phyloP scores from a whole-genome alignment of 2,888 invertebrate genomes.

The Xestia c-nigrum region DNA sequence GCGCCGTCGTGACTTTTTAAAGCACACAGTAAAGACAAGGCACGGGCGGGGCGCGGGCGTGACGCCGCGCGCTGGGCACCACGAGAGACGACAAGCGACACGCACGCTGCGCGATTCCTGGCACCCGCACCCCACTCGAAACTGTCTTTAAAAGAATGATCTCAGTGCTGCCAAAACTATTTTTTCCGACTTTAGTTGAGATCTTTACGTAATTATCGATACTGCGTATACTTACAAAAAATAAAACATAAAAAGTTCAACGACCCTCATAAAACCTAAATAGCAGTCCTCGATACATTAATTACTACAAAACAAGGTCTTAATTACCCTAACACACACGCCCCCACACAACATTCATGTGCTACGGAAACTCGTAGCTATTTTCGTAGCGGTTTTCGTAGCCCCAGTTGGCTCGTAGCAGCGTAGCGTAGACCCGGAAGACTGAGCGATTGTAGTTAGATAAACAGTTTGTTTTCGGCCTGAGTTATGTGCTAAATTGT shows the following conservation, averaged over 20 bases:
- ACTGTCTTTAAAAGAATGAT: neutral
- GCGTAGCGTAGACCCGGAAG: conserved; percentile 64
- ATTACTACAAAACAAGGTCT: neutral
- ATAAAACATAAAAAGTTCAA: neutral
- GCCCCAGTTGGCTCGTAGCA: conserved; percentile 57
- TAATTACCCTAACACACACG: conserved; percentile 7
- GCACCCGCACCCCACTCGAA: too few species aligned
- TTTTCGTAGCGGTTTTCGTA: conserved; percentile 53
- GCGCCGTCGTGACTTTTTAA: too few species aligned
- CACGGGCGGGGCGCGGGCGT: too few species aligned
- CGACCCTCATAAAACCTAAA: neutral
- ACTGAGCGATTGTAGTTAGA: conserved; percentile 71
- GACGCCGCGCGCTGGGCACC: too few species aligned
- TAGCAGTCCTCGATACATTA: neutral
- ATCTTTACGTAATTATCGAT: too few species aligned
- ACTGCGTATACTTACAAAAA: neutral
- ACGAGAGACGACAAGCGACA: too few species aligned
- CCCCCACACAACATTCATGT: neutral
- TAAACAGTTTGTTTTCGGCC: conserved; percentile 73
- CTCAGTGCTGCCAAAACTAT: neutral
- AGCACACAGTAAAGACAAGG: too few species aligned
- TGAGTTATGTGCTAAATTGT: conserved; percentile 71
- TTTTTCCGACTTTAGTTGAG: neutral
- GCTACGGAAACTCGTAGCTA: conserved; percentile 42
- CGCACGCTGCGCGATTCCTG: too few species aligned